phyloP scores from a whole-genome alignment of 2,797 vertebrate genomes.

The Aplochiton taeniatus region DNA sequence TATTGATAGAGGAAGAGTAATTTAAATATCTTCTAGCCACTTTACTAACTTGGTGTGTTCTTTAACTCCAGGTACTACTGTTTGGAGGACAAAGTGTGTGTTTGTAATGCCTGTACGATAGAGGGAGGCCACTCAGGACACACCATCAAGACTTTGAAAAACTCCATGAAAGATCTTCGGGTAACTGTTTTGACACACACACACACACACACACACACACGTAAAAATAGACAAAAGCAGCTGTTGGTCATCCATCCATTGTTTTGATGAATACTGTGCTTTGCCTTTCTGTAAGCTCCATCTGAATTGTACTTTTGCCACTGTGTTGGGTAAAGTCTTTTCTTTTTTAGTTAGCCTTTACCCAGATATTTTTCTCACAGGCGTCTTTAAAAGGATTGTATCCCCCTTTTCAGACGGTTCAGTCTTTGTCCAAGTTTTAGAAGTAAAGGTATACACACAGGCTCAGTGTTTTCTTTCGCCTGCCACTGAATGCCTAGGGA shows the following conservation, averaged over 20 bases:
- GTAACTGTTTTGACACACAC: slow-evolving; percentile 37
- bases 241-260: too few species aligned
- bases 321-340: too few species aligned
- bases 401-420: too few species aligned
- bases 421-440: too few species aligned
- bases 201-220: background rate
- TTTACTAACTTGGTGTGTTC: background rate
- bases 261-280: too few species aligned
- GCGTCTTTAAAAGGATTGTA: too few species aligned
- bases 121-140: slow-evolving; percentile 72
- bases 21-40: background rate
- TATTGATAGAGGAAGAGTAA: too few species aligned
- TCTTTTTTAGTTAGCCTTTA: too few species aligned
- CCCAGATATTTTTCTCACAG: too few species aligned
- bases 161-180: slow-evolving; percentile 74
- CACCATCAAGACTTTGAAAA: slow-evolving; percentile 75
- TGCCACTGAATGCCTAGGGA: slow-evolving; percentile 26
- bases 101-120: slow-evolving; percentile 77
- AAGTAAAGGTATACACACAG: background rate
- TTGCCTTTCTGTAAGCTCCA: too few species aligned
- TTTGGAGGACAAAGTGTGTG: slow-evolving; percentile 67
- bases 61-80: slow-evolving; percentile 69
- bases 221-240: too few species aligned
- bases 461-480: background rate
- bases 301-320: too few species aligned